These are phyloP conservation scores for Sphaeridia pumilis DNA, from an alignment of 2,888 invertebrate genomes.

Conservation along the genomic window DNA sequence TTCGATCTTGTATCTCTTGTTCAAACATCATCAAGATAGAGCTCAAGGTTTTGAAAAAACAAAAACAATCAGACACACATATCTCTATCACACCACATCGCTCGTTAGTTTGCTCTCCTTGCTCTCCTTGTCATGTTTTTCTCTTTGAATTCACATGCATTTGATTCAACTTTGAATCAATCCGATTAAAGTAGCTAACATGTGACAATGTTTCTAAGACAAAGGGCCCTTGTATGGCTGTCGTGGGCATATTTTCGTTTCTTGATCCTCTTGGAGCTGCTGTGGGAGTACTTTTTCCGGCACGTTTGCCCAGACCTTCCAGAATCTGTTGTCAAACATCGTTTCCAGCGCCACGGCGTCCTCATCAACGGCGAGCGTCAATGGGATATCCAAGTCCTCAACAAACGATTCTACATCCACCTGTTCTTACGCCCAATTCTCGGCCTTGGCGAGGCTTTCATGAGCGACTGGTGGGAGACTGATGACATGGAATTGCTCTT, in stretches of 20 bases:
- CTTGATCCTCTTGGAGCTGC: background rate
- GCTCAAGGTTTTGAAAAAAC: too few species aligned
- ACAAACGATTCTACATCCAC: background rate
- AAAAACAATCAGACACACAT: too few species aligned
- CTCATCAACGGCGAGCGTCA: background rate
- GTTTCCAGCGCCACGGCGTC: background rate
- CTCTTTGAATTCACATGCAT: too few species aligned
- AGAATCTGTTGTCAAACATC: background rate
- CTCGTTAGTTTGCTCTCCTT: too few species aligned
- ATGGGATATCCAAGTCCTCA: slow-evolving; percentile 3
- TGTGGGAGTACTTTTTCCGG: background rate
- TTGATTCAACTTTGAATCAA: too few species aligned
- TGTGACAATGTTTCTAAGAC: too few species aligned
- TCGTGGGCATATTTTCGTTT: background rate
- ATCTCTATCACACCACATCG: too few species aligned
- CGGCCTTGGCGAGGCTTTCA: background rate
- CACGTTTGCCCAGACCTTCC: background rate
- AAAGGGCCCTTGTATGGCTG: too few species aligned
- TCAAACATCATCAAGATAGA: too few species aligned
- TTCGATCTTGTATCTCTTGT: too few species aligned
- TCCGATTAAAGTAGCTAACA: too few species aligned
- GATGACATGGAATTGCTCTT: background rate
- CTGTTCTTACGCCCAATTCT: background rate
- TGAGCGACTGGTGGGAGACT: background rate
- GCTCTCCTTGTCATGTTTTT: too few species aligned